These are phyloP conservation scores for Mylabris phalerata DNA, from an alignment of 1,140 invertebrate species.

Conservation along the genomic window DNA sequence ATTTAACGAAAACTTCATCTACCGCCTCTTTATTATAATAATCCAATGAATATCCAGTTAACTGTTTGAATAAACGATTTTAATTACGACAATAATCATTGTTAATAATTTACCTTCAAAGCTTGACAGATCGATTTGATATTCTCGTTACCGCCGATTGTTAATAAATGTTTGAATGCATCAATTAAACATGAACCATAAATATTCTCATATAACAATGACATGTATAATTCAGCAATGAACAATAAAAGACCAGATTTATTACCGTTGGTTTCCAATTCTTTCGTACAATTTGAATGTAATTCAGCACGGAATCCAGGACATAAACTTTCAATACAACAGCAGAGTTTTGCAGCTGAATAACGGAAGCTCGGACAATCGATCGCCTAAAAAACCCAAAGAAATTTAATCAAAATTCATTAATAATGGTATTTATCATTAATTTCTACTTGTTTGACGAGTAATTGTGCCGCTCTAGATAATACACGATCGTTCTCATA, in stretches of 20 bases:
- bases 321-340: slow-evolving; percentile 31
- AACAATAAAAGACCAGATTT: slow-evolving; percentile 34
- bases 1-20: slow-evolving; percentile 30
- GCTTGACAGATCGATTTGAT: slow-evolving; percentile 50
- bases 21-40: slow-evolving; percentile 29
- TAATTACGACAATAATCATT: neutral
- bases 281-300: slow-evolving; percentile 31
- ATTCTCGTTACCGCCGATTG: slow-evolving; percentile 39
- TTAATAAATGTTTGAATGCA: slow-evolving; percentile 29
- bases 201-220: slow-evolving; percentile 30
- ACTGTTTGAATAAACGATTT: slow-evolving; percentile 18
- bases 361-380: slow-evolving; percentile 35
- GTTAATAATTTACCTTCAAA: slow-evolving; percentile 41
- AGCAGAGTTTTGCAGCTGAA: slow-evolving; percentile 36
- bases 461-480: slow-evolving; percentile 23
- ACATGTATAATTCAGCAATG: slow-evolving; percentile 38
- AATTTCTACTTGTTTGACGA: slow-evolving; percentile 30
- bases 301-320: slow-evolving; percentile 32
- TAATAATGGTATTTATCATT: neutral
- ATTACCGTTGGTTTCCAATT: slow-evolving; percentile 29
- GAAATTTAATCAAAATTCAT: slow-evolving; percentile 3
- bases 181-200: slow-evolving; percentile 33
- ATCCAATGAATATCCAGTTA: slow-evolving; percentile 36
- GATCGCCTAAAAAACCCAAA: slow-evolving; percentile 27
- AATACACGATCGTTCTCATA: slow-evolving; percentile 28